Conservation (phyloP, 1,140 invertebrate genomes). For the Geopemphigus sp. region DNA sequence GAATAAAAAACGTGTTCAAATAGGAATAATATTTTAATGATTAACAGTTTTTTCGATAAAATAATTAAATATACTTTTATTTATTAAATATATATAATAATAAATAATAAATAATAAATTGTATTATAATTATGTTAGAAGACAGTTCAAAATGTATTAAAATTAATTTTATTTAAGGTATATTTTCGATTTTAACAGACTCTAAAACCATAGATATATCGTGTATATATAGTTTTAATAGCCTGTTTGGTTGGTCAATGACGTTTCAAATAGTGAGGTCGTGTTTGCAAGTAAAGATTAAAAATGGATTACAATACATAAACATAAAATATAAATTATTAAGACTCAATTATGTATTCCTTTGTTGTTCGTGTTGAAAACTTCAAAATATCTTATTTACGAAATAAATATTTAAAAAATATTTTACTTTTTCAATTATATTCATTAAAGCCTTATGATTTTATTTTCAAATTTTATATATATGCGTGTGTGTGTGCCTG, state of each 20-base stretch:
- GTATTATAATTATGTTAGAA: too few relatives aligned
- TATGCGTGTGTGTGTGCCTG: too few relatives aligned
- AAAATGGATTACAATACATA: background rate
- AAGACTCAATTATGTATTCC: background rate
- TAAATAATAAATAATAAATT: too few relatives aligned
- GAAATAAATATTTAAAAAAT: background rate
- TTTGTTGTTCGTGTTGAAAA: background rate
- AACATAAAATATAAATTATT: slow-evolving; percentile 14
- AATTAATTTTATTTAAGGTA: background rate
- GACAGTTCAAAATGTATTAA: background rate
- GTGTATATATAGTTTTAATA: background rate
- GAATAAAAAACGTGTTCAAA: too few relatives aligned
- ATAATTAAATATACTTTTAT: too few relatives aligned
- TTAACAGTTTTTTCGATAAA: background rate
- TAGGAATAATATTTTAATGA: too few relatives aligned
- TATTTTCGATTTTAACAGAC: background rate
- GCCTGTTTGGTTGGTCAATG: slow-evolving; percentile 33
- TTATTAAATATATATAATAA: too few relatives aligned
- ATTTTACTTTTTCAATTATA: too few relatives aligned
- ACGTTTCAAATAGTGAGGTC: slow-evolving; percentile 23
- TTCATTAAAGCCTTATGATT: too few relatives aligned
- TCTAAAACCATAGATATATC: background rate
- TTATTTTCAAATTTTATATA: too few relatives aligned
- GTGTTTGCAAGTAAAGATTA: background rate
- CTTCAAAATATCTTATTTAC: background rate